These are phyloP conservation scores for Terebella lapidaria DNA, from an alignment of 2,888 invertebrate genomes.

Conservation along the genomic window DNA sequence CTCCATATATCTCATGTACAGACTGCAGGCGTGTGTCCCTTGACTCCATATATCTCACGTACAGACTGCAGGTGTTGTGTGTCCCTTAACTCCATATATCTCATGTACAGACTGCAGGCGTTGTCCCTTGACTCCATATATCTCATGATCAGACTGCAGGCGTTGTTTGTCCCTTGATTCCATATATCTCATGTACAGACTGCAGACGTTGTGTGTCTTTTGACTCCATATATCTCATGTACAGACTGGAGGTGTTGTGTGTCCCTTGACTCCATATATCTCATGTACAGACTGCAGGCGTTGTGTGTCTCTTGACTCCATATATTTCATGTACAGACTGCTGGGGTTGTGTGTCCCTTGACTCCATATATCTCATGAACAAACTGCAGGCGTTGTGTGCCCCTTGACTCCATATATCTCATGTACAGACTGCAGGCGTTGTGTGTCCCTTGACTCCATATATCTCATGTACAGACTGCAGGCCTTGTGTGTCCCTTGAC, in stretches of 20 bases:
- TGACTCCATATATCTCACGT: too few species aligned
- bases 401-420: too few species aligned
- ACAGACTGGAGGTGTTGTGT: conserved; percentile 55
- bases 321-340: conserved; percentile 48
- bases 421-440: conserved; percentile 54
- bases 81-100: too few species aligned
- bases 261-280: too few species aligned
- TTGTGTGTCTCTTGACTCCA: conserved; percentile 54
- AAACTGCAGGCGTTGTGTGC: conserved; percentile 56
- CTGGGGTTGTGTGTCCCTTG: conserved; percentile 55
- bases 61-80: conserved; percentile 55
- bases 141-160: conserved; percentile 53
- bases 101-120: conserved; percentile 53
- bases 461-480: conserved; percentile 50
- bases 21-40: conserved; percentile 56
- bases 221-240: too few species aligned
- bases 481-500: conserved; percentile 55
- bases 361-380: too few species aligned
- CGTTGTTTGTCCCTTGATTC: conserved; percentile 53
- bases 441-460: conserved; percentile 54
- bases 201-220: conserved; percentile 54
- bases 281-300: conserved; percentile 53
- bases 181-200: conserved; percentile 50
- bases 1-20: too few species aligned
- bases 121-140: too few species aligned